These are phyloP conservation scores for Ectemnius continuus DNA, from an alignment of 2,888 invertebrate species.

Conservation along the genomic window DNA sequence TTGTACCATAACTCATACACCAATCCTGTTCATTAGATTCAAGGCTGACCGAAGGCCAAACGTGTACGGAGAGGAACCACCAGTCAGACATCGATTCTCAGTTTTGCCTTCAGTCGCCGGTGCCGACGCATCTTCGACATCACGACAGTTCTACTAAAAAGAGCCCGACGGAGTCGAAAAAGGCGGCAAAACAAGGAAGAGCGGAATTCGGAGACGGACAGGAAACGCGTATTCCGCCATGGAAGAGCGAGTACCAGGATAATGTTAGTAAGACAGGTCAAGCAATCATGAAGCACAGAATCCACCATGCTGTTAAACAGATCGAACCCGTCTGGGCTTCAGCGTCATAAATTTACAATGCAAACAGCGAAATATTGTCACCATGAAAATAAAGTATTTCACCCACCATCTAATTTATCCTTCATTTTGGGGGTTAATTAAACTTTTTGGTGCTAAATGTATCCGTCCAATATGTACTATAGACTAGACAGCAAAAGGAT, in stretches of 20 bases:
- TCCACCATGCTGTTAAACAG: conserved; percentile 75
- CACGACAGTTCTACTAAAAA: not conserved
- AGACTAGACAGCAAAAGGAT: too few relatives aligned
- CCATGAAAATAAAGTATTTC: conserved; percentile 13
- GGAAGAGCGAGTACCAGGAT: conserved; percentile 83
- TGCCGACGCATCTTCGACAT: conserved; percentile 2
- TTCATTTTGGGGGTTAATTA: not conserved
- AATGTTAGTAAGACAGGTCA: conserved; percentile 82
- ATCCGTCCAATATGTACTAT: too few relatives aligned
- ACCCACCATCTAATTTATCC: not conserved
- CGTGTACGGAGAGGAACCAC: not conserved
- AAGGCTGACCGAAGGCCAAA: not conserved
- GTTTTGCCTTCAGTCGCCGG: conserved; percentile 22
- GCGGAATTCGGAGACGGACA: conserved; percentile 8
- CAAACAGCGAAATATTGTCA: not conserved
- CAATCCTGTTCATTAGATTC: not conserved
- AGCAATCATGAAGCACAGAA: conserved; percentile 81
- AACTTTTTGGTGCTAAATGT: not conserved
- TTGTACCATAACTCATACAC: not conserved
- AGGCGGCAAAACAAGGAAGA: not conserved
- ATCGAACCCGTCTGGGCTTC: conserved; percentile 22
- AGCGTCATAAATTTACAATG: not conserved
- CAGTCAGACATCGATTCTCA: conserved; percentile 44
- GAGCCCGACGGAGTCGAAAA: not conserved
- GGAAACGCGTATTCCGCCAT: conserved; percentile 74